Evolutionary conservation across 2,888 invertebrate species (phyloP), one percentile per base, ranked within the genome.

Genomic region (Toxonevra muliebris): DNA sequence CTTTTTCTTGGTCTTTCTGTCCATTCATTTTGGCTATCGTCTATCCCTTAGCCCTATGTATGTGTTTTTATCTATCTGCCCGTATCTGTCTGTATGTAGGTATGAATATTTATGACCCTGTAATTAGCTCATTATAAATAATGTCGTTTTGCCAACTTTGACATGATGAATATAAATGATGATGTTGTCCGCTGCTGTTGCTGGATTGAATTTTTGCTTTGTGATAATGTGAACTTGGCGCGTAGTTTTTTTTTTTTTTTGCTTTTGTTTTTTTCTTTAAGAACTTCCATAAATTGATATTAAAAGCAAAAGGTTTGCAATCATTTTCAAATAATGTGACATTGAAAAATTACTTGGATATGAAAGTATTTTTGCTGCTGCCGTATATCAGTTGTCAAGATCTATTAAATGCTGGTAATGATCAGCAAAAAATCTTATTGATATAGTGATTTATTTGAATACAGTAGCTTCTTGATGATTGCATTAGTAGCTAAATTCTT

Each of bases 111-210:
- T 75, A 75, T 74, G 75, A 65, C 72, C 72, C 74, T 71, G 71
- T 73, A 76, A 74, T 76, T 75, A 76, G 75, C 75, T 76, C 73
- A 74, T 75, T 74, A 75, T 74, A 75, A 75, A 73, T 73, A 75
- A 75, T 75, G 73, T 75, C 72, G 68, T 73, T 71, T 72, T 72
- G 72, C 69, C 73, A 71, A 68, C 66, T 59, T 10, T 63, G 64
- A 53, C 65, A 68, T 68, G 66, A 70, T 70, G 70, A 65, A 65
- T 62, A 67, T 54, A 63, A 65, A 65, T 57, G 66, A 55, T 20
- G 52, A 15, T 30, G 30, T 65, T 41, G 57, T 55, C 64, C 30
- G 30, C 30, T 30, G 30, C 7, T 30, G 30, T 30, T 30, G 30
- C 30, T 30, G 30, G 3, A 30, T 30, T 30, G 30, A 2, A 30